Conservation (phyloP, 2,113 vertebrate species). For the Lasiurus borealis region DNA sequence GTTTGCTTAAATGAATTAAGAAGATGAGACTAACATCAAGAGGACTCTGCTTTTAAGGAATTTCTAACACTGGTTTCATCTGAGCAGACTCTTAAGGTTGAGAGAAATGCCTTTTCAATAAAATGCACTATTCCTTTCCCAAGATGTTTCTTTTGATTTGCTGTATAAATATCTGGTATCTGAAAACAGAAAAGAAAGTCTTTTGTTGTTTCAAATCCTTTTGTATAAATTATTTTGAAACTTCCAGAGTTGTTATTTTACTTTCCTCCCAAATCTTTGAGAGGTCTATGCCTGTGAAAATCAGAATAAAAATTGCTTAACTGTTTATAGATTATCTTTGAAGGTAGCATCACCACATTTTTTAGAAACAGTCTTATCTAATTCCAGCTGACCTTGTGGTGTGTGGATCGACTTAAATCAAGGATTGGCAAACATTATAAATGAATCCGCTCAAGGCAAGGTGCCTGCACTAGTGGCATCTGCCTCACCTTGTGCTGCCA, state of each 20-base stretch:
- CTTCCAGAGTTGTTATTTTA: conserved; percentile 21
- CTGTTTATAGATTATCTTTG: conserved; percentile 75
- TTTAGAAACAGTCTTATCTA: conserved; percentile 73
- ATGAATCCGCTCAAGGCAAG: conserved; percentile 52
- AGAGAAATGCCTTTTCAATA: neutral
- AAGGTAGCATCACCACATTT: conserved; percentile 73
- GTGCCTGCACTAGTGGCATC: conserved; percentile 77
- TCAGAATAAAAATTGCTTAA: conserved; percentile 65
- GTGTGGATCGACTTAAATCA: conserved; percentile 79
- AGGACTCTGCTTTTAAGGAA: neutral
- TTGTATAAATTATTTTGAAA: conserved; percentile 43
- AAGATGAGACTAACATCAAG: conserved; percentile 14
- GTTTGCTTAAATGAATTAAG: conserved; percentile 34
- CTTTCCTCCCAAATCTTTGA: conserved; percentile 22
- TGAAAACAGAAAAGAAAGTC: neutral
- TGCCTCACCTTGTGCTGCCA: conserved; percentile 71
- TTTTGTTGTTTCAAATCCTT: conserved; percentile 7
- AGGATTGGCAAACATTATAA: conserved; percentile 83
- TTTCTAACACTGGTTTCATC: neutral
- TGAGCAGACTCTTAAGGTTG: neutral
- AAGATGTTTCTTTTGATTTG: conserved; percentile 38
- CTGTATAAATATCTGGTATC: neutral
- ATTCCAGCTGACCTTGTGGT: conserved; percentile 82
- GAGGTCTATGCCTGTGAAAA: conserved; percentile 72
- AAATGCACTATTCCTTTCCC: neutral